Evolutionary conservation across 2,888 invertebrate genomes (phyloP), one percentile per base, ranked within the genome.

Genomic region (Ectobius pallidus): DNA sequence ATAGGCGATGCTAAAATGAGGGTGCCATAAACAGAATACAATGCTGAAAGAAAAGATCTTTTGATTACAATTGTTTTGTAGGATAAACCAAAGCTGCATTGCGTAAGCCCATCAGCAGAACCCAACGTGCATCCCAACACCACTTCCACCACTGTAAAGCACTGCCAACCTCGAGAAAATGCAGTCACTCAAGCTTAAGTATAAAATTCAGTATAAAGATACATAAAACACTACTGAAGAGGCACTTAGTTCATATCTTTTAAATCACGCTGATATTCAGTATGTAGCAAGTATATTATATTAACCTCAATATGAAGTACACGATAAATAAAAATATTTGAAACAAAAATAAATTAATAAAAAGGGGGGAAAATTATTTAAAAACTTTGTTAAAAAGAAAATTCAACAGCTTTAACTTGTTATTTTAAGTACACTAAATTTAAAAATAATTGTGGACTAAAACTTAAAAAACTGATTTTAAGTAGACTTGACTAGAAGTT

Each of bases 111-210:
- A 44, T 65, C 65, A 65, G 44, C 65, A 65, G 14, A 34, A 44
- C 22, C 42, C 44, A 65, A 65, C 65, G 46, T 65, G 65, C 65
- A 65, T 11, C 46, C 65, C 27, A 46, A 9, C 63, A 63, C 42
- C 44, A 16, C 46, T 65, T 65, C 30, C 16, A 42, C 42, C 42
- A n/a, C 34, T 34, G 20, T 32, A 62, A 22, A 39, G 42, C 46
- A 27, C 14, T 65, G 63, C 65, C 58, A 58, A 6, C 22, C n/a
- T 25, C 58, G 73, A 78, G 77, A 77, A 73, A 77, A 75, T 77
- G 77, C 78, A 74, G 70, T 74, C 74, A 77, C 76, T 72, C 74
- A 73, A 75, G 76, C 78, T 77, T 80, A 80, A 79, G 79, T 65
- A 65, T 30, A 65, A 65, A 65, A 65, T 65, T 65, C 25, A 27